Base-by-base conservation (phyloP, 2,113 vertebrate species). In the Abramis brama region DNA sequence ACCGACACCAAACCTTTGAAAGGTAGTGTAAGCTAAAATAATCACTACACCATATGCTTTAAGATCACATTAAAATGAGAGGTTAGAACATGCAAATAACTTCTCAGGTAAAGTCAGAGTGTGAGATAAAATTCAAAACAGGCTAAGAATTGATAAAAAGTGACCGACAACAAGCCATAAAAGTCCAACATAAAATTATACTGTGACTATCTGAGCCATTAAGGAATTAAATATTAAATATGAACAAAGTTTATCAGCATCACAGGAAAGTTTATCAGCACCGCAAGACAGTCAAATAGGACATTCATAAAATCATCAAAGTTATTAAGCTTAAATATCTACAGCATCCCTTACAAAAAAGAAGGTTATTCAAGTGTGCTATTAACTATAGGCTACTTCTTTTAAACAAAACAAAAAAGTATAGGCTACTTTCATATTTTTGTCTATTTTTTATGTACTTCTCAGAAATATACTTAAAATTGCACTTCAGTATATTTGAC, bases 1-100 rank as follows among this genome's bases (percentile, higher is more conserved):
- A 43, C 43, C 8, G 8, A 43, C 43, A 43, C 43, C 43, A 43
- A 50, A n/a, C 62, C 3, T 27, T 66, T 27, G 27, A 73, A 73
- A 39, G 19, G 17, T 21, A 71, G 68, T 39, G 33, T 39, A 57
- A 36, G 76, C 33, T 23, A 55, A 59, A 30, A 47, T 64, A 81
- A 81, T 25, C 59, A 62, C 62, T 62, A 79, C 21, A 79, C 11
- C 7, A 81, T 21, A 81, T 62, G 39, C 25, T 30, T 27, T 66
- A 30, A 66, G 60, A 50, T 81, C 79, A 45, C 6, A 66, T 66
- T 66, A 50, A 80, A 64, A 64, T 45, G 39, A 66, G 39, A 21
- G 79, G 60, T 50, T 25, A 21, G 39, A 19, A 27, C 60, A 81
- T 81, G 79, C 79, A 81, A 81, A 81, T 66, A 47, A 81, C n/a